Evolutionary conservation across 2,797 vertebrate species (phyloP).

Genomic region (Anabas testudineus): DNA sequence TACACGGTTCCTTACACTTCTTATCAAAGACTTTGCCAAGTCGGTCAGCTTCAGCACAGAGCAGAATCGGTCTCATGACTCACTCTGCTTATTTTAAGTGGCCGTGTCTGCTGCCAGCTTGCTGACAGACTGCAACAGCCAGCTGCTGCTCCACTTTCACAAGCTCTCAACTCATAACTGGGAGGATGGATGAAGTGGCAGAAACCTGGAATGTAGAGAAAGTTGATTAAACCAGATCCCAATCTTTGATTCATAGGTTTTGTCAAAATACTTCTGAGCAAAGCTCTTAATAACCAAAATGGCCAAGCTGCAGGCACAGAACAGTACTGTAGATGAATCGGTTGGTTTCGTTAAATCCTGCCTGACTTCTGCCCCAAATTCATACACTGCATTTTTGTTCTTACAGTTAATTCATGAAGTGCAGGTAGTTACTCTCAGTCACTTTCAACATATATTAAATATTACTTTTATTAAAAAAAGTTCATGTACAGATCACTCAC

Average conservation of each 20-base stretch:
- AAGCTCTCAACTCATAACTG: background rate
- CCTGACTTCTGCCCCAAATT: background rate
- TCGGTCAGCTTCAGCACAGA: background rate
- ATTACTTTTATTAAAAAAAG: too few species aligned
- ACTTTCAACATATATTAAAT: too few species aligned
- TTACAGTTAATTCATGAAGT: too few species aligned
- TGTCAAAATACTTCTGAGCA: background rate
- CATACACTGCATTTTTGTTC: too few species aligned
- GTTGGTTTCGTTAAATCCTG: background rate
- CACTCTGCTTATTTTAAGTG: constrained; percentile 24
- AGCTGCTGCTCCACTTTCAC: constrained; percentile 41
- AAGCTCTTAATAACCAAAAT: background rate
- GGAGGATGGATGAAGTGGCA: background rate
- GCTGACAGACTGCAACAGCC: constrained; percentile 47
- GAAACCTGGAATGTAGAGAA: constrained; percentile 2
- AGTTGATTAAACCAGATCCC: background rate
- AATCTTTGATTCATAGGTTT: background rate
- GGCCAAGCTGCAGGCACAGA: background rate
- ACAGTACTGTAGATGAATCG: background rate
- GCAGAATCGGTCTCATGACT: background rate
- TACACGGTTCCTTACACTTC: background rate
- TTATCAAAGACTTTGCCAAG: background rate
- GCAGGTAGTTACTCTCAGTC: too few species aligned
- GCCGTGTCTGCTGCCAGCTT: constrained; percentile 2
- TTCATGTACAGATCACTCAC: constrained; percentile 6